These are phyloP conservation scores for Sympetrum striolatum DNA, from an alignment of 2,888 invertebrate species.

Conservation along the genomic window DNA sequence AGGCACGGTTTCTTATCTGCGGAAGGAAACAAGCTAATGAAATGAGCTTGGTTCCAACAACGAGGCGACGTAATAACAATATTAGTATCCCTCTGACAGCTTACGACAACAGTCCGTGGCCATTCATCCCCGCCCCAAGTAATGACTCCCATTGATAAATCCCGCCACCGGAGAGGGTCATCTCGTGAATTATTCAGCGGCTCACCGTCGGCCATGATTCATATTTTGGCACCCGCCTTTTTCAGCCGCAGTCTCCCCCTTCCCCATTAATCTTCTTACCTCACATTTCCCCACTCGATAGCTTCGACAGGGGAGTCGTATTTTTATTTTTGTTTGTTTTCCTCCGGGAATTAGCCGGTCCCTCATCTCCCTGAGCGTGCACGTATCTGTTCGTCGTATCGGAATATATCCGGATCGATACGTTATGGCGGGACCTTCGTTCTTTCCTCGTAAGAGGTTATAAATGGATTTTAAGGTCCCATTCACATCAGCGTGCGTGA, in stretches of 20 bases:
- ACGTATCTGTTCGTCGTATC: neutral
- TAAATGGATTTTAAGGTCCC: slow-evolving; percentile 8
- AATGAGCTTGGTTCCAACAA: no score
- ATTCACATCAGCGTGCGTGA: neutral
- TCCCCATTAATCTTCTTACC: neutral
- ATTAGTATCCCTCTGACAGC: no score
- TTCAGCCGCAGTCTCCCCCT: neutral
- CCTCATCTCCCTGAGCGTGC: neutral
- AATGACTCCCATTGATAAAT: neutral
- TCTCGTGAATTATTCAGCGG: neutral
- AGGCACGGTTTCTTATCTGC: no score
- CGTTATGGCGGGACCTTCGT: neutral
- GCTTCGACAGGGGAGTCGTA: neutral
- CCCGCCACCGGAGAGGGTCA: neutral
- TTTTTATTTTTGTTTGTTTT: neutral
- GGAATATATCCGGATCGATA: neutral
- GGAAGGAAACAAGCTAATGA: no score
- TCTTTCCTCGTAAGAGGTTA: neutral
- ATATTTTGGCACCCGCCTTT: neutral
- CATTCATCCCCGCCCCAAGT: neutral
- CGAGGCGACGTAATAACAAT: no score
- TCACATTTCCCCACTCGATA: neutral
- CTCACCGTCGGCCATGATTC: neutral
- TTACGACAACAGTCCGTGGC: no score
- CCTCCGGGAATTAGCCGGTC: neutral